A percentile compares a stretch with the other conserved stretches of the same genome.
Evolutionary conservation across 2,888 invertebrate genomes (phyloP).

Genomic region (Eucera pruinosa): DNA sequence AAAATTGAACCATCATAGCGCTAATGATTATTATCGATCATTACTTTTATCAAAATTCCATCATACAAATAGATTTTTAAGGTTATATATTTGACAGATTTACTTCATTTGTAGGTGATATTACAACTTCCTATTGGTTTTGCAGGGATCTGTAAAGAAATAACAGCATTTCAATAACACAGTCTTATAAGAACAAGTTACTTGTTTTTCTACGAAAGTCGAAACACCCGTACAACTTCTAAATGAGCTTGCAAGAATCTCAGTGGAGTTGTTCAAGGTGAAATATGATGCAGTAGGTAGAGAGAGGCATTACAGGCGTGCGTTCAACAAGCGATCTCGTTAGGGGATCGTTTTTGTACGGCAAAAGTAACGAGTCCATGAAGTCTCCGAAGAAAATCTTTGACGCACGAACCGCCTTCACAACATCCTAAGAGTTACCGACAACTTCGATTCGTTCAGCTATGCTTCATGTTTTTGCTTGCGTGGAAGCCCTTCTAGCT

Average conservation of each 20-base stretch:
- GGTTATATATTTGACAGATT: no score
- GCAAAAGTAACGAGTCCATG: conserved; percentile 53
- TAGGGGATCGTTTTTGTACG: conserved; percentile 57
- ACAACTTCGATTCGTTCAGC: conserved; percentile 51
- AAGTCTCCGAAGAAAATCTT: conserved; percentile 58
- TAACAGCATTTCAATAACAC: no score
- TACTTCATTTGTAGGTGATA: no score
- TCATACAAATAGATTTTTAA: conserved; percentile 1
- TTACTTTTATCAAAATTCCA: no score
- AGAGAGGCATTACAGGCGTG: conserved; percentile 39
- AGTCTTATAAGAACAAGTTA: not conserved
- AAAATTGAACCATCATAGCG: no score
- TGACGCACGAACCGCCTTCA: conserved; percentile 37
- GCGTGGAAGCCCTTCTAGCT: conserved; percentile 26
- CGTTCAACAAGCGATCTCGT: conserved; percentile 61
- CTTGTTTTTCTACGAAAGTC: conserved; percentile 9
- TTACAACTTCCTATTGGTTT: no score
- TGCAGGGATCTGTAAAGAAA: no score
- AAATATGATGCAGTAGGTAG: conserved; percentile 58
- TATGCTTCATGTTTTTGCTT: conserved; percentile 33
- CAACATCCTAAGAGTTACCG: conserved; percentile 49
- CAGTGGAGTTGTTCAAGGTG: conserved; percentile 48
- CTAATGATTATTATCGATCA: no score
- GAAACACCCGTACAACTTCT: conserved; percentile 41
- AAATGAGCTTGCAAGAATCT: conserved; percentile 55